phyloP scores from a whole-genome alignment of 2,113 vertebrate genomes.

The Amphilophus citrinellus region DNA sequence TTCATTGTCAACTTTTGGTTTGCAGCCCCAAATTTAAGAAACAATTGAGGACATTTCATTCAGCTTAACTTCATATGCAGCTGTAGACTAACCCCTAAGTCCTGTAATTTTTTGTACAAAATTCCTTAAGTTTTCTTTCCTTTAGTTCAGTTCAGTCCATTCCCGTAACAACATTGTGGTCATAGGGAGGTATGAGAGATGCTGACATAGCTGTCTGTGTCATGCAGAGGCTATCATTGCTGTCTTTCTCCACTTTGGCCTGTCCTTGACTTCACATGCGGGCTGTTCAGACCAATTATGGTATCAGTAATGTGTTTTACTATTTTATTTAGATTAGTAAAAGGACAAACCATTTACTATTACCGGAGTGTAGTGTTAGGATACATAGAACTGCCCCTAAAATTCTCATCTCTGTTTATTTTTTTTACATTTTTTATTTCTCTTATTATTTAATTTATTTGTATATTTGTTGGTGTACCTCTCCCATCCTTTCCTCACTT shows the following conservation, averaged over 20 bases:
- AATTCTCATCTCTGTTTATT: neutral
- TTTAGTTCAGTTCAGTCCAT: neutral
- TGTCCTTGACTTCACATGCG: too few species aligned
- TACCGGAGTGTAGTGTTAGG: neutral
- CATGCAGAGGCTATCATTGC: too few species aligned
- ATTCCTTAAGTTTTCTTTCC: neutral
- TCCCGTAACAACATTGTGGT: too few species aligned
- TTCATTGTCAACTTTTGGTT: neutral
- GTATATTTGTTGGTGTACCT: neutral
- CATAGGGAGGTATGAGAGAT: too few species aligned
- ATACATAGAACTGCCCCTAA: neutral
- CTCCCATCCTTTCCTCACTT: constrained; percentile 32
- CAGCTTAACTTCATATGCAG: neutral
- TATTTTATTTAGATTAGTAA: neutral
- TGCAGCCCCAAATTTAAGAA: neutral
- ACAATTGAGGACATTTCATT: neutral
- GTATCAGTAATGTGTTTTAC: neutral
- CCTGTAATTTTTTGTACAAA: neutral
- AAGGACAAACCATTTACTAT: neutral
- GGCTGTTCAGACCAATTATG: too few species aligned
- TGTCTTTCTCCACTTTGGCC: too few species aligned
- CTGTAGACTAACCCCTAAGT: neutral
- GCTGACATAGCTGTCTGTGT: too few species aligned
- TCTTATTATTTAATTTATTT: neutral
- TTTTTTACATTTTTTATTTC: neutral